Conservation (phyloP, 2,113 vertebrate species). For the Mormyrus iriodes region DNA sequence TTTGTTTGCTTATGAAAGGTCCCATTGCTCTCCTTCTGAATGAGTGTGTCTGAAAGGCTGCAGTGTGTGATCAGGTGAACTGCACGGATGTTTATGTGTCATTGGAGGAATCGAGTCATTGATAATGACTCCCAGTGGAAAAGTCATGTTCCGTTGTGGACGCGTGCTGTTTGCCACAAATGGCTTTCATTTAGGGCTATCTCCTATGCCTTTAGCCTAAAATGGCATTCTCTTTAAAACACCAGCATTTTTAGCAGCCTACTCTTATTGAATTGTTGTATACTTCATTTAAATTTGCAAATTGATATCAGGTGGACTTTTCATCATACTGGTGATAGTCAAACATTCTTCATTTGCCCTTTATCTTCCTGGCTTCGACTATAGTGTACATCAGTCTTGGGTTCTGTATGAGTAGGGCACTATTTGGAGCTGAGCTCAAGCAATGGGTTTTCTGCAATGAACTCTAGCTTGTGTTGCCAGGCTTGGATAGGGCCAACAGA, state of each 20-base stretch:
- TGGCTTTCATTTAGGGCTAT: neutral
- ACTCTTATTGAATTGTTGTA: neutral
- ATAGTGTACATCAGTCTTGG: neutral
- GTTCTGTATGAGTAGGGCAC: neutral
- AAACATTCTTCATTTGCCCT: neutral
- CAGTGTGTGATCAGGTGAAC: constrained; percentile 9
- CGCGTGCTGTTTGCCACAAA: neutral
- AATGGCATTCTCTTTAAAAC: neutral
- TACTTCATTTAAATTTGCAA: neutral
- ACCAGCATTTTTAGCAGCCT: neutral
- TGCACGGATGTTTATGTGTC: constrained; percentile 2
- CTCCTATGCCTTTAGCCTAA: neutral
- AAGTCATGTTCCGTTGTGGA: neutral
- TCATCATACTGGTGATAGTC: neutral
- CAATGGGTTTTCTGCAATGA: neutral
- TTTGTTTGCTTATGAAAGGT: constrained; percentile 1
- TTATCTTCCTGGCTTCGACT: neutral
- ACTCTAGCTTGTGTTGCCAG: neutral
- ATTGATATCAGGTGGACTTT: neutral
- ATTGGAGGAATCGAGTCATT: neutral
- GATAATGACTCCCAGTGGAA: constrained; percentile 10
- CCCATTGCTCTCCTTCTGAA: neutral
- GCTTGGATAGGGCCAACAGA: neutral
- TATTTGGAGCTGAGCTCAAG: neutral
- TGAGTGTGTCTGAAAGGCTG: neutral